A percentile compares a stretch with the other conserved stretches of the same genome.
phyloP scores from a whole-genome alignment of 53 echinoderm and acorn worm genomes.

The Holothuria leucospilota region DNA sequence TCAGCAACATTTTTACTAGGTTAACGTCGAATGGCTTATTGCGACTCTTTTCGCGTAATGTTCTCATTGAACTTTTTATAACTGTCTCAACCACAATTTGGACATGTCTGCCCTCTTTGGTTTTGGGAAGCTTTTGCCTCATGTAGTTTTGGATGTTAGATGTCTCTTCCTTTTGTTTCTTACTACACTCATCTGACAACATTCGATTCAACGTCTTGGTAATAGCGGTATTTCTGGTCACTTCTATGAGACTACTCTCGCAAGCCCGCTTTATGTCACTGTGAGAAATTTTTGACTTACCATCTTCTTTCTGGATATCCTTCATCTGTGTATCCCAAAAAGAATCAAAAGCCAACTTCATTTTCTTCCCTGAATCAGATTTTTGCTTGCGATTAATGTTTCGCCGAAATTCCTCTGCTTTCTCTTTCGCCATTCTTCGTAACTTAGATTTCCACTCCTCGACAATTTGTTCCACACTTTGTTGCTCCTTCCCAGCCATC shows the following conservation, averaged over 20 bases:
- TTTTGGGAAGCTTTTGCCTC: no score
- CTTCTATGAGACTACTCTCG: constrained; percentile 18
- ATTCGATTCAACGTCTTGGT: background rate
- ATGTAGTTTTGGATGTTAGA: background rate
- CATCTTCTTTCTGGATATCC: background rate
- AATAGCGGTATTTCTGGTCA: background rate
- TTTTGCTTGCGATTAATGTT: background rate
- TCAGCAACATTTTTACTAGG: background rate
- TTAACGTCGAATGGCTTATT: background rate
- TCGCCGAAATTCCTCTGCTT: constrained; percentile 3
- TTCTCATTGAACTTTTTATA: background rate
- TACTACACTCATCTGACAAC: background rate
- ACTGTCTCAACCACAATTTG: background rate
- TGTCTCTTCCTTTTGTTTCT: background rate
- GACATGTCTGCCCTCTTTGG: background rate
- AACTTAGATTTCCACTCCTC: constrained; percentile 19
- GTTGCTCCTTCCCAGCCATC: background rate
- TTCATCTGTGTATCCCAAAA: constrained; percentile 3
- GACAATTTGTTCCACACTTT: background rate
- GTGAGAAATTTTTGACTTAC: background rate
- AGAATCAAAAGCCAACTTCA: background rate
- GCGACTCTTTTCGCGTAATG: background rate
- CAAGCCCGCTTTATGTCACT: background rate
- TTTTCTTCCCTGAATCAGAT: background rate
- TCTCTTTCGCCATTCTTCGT: background rate